These are phyloP conservation scores for Nesospiza acunhae DNA, from an alignment of 2,113 vertebrate genomes.

Conservation along the genomic window DNA sequence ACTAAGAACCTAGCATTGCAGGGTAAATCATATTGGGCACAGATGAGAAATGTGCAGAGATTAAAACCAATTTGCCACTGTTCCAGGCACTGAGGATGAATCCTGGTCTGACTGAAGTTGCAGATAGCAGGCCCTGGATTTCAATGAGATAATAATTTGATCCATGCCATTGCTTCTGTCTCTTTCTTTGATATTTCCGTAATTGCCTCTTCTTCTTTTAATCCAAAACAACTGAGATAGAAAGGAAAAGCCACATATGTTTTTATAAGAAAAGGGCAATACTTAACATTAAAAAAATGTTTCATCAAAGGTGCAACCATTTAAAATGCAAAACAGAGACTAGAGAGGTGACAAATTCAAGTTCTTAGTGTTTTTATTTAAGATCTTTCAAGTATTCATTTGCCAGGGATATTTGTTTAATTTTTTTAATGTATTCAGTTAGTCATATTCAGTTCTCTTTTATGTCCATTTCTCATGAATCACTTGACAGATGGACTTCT, in stretches of 20 bases:
- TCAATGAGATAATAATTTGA: conserved; percentile 62
- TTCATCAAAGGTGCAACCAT: conserved; percentile 43
- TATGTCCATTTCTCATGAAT: conserved; percentile 47
- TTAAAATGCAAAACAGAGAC: conserved; percentile 46
- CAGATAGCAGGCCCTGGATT: conserved; percentile 15
- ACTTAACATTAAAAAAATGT: conserved; percentile 35
- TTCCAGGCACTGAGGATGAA: not conserved
- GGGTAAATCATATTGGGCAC: conserved; percentile 20
- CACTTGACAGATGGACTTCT: conserved; percentile 50
- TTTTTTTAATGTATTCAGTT: conserved; percentile 45
- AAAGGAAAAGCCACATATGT: conserved; percentile 51
- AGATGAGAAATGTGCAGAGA: conserved; percentile 5
- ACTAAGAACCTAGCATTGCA: not conserved
- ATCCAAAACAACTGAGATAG: conserved; percentile 56
- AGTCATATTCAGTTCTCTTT: conserved; percentile 32
- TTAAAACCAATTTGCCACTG: conserved; percentile 45
- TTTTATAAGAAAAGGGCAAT: conserved; percentile 13
- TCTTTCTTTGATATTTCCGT: conserved; percentile 53
- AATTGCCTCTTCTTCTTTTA: conserved; percentile 53
- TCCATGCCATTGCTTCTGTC: conserved; percentile 49
- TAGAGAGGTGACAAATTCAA: conserved; percentile 34
- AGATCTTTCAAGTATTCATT: conserved; percentile 28
- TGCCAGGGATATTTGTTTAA: conserved; percentile 19
- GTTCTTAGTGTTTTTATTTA: not conserved
- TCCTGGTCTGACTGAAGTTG: conserved; percentile 10